These are phyloP conservation scores for Alcis repandata DNA, from an alignment of 2,888 invertebrate species.

Conservation along the genomic window DNA sequence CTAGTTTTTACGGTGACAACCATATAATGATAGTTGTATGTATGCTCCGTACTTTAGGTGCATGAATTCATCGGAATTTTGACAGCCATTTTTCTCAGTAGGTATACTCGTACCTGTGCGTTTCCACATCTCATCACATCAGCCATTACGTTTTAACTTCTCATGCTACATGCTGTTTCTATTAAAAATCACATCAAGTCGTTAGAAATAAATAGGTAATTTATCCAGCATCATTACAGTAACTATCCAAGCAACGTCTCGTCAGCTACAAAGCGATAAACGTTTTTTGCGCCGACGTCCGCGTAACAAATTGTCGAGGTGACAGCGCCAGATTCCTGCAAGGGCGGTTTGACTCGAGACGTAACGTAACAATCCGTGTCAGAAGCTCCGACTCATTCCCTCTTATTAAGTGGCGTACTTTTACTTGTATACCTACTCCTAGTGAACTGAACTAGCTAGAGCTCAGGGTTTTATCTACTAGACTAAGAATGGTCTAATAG, in stretches of 20 bases:
- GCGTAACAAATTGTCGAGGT: constrained; percentile 45
- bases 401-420: constrained; percentile 31
- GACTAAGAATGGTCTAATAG: not conserved
- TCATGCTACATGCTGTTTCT: no score
- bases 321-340: constrained; percentile 44
- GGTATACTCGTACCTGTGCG: no score
- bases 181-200: not conserved
- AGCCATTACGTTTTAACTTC: no score
- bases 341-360: constrained; percentile 38
- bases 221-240: constrained; percentile 17
- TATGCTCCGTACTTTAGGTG: no score
- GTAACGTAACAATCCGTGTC: constrained; percentile 41
- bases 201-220: not conserved
- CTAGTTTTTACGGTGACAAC: no score
- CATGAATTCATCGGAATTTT: no score
- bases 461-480: constrained; percentile 6
- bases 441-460: not conserved
- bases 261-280: constrained; percentile 37
- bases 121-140: no score
- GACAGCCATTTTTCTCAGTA: no score
- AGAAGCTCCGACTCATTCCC: constrained; percentile 35
- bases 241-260: constrained; percentile 7
- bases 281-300: constrained; percentile 39
- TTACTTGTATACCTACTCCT: constrained; percentile 4
- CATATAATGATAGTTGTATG: no score